A percentile compares a stretch with the other conserved stretches of the same genome.
Conservation (phyloP, 2,797 vertebrate genomes). For the Todus mexicanus region DNA sequence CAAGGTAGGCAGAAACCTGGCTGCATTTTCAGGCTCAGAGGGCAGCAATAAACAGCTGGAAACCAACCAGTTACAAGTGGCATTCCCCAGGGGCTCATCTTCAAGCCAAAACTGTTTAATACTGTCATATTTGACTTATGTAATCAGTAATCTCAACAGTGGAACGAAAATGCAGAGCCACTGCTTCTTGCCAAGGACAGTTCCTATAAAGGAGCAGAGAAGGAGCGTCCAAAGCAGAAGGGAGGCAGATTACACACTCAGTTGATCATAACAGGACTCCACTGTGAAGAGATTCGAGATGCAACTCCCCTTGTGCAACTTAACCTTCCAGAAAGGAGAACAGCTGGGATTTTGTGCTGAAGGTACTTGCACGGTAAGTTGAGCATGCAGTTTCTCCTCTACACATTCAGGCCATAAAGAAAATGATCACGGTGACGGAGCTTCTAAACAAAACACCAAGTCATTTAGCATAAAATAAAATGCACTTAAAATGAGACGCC, state of each 20-base stretch:
- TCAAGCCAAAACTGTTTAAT: background rate
- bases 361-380: background rate
- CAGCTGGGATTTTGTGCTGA: background rate
- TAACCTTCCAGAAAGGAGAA: background rate
- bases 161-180: background rate
- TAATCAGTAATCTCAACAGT: background rate
- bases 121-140: background rate
- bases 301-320: background rate
- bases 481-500: background rate
- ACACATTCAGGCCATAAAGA: background rate
- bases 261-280: background rate
- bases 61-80: background rate
- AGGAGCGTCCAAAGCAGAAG: background rate
- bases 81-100: background rate
- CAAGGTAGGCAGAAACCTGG: background rate
- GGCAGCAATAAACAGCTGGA: background rate
- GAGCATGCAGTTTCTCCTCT: background rate
- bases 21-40: background rate
- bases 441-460: background rate
- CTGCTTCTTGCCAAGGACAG: background rate
- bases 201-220: background rate
- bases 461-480: background rate
- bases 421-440: background rate
- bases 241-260: background rate
- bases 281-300: background rate